Conservation (phyloP, 1,140 invertebrate species). For the Yoshiicerus persimilis region DNA sequence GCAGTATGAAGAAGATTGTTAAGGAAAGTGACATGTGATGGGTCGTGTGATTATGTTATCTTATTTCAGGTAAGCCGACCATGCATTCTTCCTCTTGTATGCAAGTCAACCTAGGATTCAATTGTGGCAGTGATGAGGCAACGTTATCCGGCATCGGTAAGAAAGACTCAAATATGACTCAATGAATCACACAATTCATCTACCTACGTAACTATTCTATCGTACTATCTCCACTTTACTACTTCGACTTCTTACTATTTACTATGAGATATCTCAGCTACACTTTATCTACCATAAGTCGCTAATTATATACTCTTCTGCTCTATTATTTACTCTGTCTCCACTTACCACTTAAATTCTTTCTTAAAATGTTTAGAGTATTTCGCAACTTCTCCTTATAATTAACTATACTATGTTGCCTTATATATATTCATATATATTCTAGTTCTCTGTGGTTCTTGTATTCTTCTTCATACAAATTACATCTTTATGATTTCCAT, state of each 20-base stretch:
- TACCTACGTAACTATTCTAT: conserved; percentile 6
- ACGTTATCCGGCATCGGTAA: conserved; percentile 40
- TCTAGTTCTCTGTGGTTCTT: too few species aligned
- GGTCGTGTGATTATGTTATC: conserved; percentile 30
- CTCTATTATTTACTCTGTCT: neutral
- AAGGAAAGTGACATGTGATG: neutral
- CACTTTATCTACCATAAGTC: neutral
- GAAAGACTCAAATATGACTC: conserved; percentile 13
- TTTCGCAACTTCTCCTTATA: neutral
- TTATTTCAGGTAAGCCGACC: conserved; percentile 44
- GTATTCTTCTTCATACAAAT: too few species aligned
- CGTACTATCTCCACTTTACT: neutral
- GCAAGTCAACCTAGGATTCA: conserved; percentile 48
- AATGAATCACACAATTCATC: conserved; percentile 19
- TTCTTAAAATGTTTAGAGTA: neutral
- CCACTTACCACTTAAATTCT: neutral
- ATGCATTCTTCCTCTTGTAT: conserved; percentile 49
- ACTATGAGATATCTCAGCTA: neutral
- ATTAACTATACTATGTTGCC: too few species aligned
- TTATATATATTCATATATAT: too few species aligned
- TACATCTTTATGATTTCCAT: too few species aligned
- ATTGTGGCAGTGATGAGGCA: conserved; percentile 42
- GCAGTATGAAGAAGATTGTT: neutral
- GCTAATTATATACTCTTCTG: too few species aligned
- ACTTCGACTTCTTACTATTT: neutral